phyloP scores from a whole-genome alignment of 2,888 invertebrate species.

The Andrena hattorfiana region DNA sequence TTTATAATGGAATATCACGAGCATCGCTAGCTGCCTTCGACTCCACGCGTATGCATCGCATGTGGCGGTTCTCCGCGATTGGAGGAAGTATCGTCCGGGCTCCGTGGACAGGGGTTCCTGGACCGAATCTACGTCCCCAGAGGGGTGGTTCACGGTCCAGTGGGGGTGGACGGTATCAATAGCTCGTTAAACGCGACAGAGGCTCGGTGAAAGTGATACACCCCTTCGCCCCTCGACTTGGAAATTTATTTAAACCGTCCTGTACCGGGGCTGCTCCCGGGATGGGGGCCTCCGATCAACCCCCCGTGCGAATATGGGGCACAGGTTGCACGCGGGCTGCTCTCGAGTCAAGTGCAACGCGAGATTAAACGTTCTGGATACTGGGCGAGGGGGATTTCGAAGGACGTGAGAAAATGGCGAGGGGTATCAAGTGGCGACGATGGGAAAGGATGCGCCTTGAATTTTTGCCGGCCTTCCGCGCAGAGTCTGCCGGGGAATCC shows the following conservation, averaged over 20 bases:
- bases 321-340: constrained; percentile 77
- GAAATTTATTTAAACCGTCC: constrained; percentile 83
- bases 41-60: constrained; percentile 63
- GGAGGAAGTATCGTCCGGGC: background rate
- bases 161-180: constrained; percentile 80
- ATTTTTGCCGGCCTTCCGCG: background rate
- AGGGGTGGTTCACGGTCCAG: constrained; percentile 52
- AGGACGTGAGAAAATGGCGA: constrained; percentile 57
- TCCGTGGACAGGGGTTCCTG: constrained; percentile 21
- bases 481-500: no score
- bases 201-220: constrained; percentile 60
- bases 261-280: constrained; percentile 22
- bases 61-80: constrained; percentile 67
- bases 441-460: background rate
- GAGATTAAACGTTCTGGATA: constrained; percentile 72
- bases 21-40: constrained; percentile 38
- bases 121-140: constrained; percentile 12
- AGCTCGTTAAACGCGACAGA: constrained; percentile 83
- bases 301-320: constrained; percentile 78
- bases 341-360: constrained; percentile 79
- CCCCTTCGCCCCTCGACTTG: constrained; percentile 68
- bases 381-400: constrained; percentile 28
- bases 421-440: background rate
- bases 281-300: constrained; percentile 17
- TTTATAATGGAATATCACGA: constrained; percentile 76